Conservation (phyloP, 2,113 vertebrate species). For the Hirundichthys speculiger region DNA sequence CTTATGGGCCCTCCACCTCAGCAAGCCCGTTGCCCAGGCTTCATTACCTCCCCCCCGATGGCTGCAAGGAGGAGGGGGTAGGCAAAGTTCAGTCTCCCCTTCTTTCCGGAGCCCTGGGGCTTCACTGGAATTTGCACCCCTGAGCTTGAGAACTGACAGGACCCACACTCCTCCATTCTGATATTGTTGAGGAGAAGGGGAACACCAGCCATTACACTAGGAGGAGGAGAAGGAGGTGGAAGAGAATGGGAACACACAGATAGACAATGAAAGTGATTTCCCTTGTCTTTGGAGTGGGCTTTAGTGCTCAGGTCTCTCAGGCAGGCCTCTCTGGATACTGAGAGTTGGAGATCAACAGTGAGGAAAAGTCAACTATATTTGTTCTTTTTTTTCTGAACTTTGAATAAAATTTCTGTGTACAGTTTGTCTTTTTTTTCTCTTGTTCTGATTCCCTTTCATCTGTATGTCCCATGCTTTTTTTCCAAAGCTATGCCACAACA, state of each 20-base stretch:
- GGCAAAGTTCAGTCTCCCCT: constrained; percentile 85
- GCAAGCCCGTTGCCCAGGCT: constrained; percentile 84
- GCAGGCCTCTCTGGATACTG: constrained; percentile 26
- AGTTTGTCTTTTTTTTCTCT: background rate
- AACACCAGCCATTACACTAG: constrained; percentile 13
- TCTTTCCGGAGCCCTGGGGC: constrained; percentile 84
- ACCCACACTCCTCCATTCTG: constrained; percentile 73
- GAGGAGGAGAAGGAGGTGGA: constrained; percentile 62
- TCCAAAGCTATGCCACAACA: constrained; percentile 6
- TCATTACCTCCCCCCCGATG: constrained; percentile 96
- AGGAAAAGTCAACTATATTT: constrained; percentile 3
- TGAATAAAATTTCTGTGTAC: background rate
- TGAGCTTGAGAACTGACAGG: constrained; percentile 87
- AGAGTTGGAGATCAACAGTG: constrained; percentile 48
- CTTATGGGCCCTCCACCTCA: constrained; percentile 30
- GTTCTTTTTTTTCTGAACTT: background rate
- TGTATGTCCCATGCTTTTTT: background rate
- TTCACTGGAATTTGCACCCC: constrained; percentile 92
- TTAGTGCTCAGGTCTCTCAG: constrained; percentile 47
- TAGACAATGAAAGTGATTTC: constrained; percentile 73
- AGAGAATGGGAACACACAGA: constrained; percentile 49
- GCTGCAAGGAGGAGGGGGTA: constrained; percentile 65
- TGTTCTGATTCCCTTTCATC: background rate
- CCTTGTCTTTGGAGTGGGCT: constrained; percentile 37
- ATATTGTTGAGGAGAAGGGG: constrained; percentile 65